Base-by-base conservation (phyloP, 1,140 invertebrate species). In the Odontomachus brunneus region DNA sequence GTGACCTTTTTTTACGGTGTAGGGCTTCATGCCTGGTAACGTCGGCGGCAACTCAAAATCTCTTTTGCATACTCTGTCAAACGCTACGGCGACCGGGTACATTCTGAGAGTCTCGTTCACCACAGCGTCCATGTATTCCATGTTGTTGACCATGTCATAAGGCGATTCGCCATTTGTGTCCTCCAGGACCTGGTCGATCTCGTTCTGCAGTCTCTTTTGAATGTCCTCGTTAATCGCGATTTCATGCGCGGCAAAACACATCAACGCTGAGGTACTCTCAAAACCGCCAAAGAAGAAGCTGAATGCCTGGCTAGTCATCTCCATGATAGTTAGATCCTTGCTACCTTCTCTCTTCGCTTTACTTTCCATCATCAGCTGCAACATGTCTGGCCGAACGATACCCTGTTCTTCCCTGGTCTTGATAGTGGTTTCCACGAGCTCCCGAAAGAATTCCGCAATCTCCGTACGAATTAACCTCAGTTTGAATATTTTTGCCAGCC, bases 41-140 rank as follows among this genome's bases (percentile, higher is more conserved):
- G 78, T 14, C 11, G 83, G 75, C 9, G 85, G 83, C 4, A 95
- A 65, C 2, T 91, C 94, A 80, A 95, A 96, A 4, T 94, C 92
- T 89, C 95, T 94, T 1, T 91, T 91, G 75, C 95, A 96, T 0
- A 91, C 1, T 51, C 96, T 92, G 84, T 96, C 95, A 0, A 95
- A 89, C 0, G 89, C 74, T 0, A 93, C 82, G 0, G 92, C 93
- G 5, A 95, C 90, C 1, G 96, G 93, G 94, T 96, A 96, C 66
- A 94, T 94, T 53, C 96, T 91, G 11, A 97, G 82, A 0, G 94
- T 94, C 91, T 97, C 96, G 75, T 94, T 93, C 3, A 94, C 26
- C 7, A 95, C 92, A 88, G 92, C 94, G 22, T 95, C 94, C 72
- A 95, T 84, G 87, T 95, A 95, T 55, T 91, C 84, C 80, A 95